phyloP scores from a whole-genome alignment of 2,888 invertebrate species.

The Branchinecta sandiegonensis region DNA sequence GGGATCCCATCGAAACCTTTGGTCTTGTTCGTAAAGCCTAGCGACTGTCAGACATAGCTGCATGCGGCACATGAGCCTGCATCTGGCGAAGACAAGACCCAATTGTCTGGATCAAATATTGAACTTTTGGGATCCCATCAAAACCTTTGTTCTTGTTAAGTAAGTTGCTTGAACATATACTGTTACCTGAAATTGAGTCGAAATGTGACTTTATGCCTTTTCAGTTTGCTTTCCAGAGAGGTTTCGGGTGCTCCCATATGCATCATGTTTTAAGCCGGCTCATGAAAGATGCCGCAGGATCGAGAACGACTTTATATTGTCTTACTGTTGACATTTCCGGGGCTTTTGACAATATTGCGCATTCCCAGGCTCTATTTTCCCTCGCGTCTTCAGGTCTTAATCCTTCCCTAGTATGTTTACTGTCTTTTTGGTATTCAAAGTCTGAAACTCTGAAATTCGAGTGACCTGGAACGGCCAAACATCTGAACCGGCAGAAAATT shows the following conservation, averaged over 20 bases:
- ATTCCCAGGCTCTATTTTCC: conserved; percentile 8
- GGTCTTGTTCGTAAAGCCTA: too few species aligned
- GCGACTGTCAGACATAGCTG: too few species aligned
- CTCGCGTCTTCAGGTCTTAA: neutral
- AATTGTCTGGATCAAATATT: too few species aligned
- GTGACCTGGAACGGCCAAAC: neutral
- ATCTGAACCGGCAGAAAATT: neutral
- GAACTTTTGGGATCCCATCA: too few species aligned
- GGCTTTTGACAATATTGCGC: neutral
- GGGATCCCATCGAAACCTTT: too few species aligned
- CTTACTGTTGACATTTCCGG: conserved; percentile 5
- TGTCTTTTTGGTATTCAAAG: neutral
- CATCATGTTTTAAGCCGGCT: neutral
- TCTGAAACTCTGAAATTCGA: neutral
- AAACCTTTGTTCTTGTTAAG: too few species aligned
- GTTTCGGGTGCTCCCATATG: neutral
- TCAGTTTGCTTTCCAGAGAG: too few species aligned
- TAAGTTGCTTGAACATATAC: too few species aligned
- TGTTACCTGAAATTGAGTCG: neutral
- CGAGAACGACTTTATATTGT: conserved; percentile 10
- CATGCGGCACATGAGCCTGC: too few species aligned
- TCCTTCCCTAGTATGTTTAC: neutral
- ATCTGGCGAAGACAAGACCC: too few species aligned
- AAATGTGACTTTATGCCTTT: neutral
- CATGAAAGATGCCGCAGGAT: neutral